Conservation (phyloP, 2,797 vertebrate species). For the Cuniculus paca region DNA sequence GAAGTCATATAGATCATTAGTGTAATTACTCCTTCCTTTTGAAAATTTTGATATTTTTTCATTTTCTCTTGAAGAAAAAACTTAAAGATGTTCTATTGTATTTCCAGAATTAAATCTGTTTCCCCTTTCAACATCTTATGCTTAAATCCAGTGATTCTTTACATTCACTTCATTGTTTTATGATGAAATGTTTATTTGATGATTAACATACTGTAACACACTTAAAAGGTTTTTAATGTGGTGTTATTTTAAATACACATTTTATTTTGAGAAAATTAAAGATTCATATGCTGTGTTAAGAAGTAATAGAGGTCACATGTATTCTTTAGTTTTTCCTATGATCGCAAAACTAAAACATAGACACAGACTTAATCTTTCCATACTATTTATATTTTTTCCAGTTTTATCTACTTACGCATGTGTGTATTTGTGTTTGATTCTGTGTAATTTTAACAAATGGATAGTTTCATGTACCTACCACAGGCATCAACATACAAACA, state of each 20-base stretch:
- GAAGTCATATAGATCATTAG: not conserved
- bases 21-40: not conserved
- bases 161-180: not conserved
- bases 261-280: not conserved
- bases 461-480: not conserved
- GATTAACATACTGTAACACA: not conserved
- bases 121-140: not conserved
- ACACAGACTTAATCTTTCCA: not conserved
- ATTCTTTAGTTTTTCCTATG: not conserved
- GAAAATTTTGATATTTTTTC: not conserved
- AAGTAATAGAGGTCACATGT: not conserved
- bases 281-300: not conserved
- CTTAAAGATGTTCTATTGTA: not conserved
- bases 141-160: not conserved
- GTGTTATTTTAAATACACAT: not conserved
- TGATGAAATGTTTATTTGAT: not conserved
- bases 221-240: not conserved
- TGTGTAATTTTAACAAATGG: not conserved
- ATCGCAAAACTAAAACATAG: not conserved
- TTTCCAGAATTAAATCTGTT: not conserved
- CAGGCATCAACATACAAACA: not conserved
- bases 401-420: not conserved
- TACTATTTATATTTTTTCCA: not conserved
- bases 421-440: not conserved
- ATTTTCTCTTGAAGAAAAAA: not conserved